phyloP scores from a whole-genome alignment of 1,140 invertebrate species.

The Drosophila ananassae region DNA sequence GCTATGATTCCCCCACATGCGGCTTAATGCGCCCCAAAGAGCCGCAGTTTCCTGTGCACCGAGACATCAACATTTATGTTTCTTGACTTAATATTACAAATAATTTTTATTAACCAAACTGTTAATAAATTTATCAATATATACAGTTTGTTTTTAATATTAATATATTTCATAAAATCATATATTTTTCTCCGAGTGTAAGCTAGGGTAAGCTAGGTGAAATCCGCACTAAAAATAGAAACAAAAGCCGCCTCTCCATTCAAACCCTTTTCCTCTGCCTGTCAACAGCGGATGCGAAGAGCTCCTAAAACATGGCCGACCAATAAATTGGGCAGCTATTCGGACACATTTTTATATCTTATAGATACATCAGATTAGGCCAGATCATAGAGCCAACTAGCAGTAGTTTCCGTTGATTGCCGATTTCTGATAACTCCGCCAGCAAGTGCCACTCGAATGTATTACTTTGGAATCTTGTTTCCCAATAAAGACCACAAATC shows the following conservation, averaged over 20 bases:
- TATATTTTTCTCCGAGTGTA: not conserved
- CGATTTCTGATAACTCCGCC: constrained; percentile 20
- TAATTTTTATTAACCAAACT: too few species aligned
- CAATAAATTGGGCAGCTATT: constrained; percentile 33
- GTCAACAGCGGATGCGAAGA: constrained; percentile 17
- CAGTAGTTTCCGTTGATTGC: constrained; percentile 10
- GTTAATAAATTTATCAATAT: too few species aligned
- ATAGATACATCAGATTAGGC: constrained; percentile 14
- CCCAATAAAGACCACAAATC: constrained; percentile 49
- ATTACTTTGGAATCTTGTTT: constrained; percentile 6
- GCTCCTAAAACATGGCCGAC: constrained; percentile 33
- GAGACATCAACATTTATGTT: not conserved
- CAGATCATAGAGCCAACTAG: constrained; percentile 27
- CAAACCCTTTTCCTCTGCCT: constrained; percentile 50
- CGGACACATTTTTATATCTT: constrained; percentile 1
- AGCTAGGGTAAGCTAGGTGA: constrained; percentile 12
- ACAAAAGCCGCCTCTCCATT: constrained; percentile 59
- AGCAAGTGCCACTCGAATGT: constrained; percentile 25
- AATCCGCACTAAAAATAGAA: constrained; percentile 21
- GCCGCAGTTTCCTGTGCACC: constrained; percentile 1
- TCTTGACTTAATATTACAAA: too few species aligned
- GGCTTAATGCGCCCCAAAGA: constrained; percentile 52
- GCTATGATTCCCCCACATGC: constrained; percentile 64
- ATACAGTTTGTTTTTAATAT: not conserved
- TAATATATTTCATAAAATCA: not conserved